A percentile compares a stretch with the other conserved stretches of the same genome.
These are phyloP conservation scores for Heterodera schachtii DNA, from an alignment of 1,140 invertebrate genomes.

Conservation along the genomic window DNA sequence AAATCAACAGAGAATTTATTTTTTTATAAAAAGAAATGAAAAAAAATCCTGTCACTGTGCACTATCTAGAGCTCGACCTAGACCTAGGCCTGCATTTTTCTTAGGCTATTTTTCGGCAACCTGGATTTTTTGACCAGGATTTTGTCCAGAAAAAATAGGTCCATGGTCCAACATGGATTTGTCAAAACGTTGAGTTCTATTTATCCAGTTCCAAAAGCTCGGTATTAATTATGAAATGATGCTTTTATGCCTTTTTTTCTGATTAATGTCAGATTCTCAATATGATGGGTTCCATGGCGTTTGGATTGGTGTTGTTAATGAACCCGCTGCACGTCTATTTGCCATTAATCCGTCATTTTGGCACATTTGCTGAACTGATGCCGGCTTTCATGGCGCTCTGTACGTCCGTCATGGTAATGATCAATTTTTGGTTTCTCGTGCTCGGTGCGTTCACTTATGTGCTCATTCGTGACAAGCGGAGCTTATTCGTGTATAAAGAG, in stretches of 20 bases:
- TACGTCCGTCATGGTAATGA: conserved; percentile 16
- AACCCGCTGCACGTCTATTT: not conserved
- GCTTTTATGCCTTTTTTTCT: not conserved
- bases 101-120: too few relatives aligned
- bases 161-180: too few relatives aligned
- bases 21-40: too few relatives aligned
- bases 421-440: conserved; percentile 18
- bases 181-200: too few relatives aligned
- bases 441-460: conserved; percentile 22
- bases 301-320: conserved; percentile 20
- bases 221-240: too few relatives aligned
- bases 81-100: not conserved
- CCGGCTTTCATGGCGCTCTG: conserved; percentile 5
- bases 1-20: too few relatives aligned
- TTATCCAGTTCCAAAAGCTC: too few relatives aligned
- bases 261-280: conserved; percentile 16
- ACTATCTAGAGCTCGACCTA: too few relatives aligned
- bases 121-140: not conserved
- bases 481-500: conserved; percentile 4
- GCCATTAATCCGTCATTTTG: not conserved
- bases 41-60: too few relatives aligned
- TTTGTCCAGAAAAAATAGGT: not conserved
- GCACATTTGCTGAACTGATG: not conserved
- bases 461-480: conserved; percentile 27
- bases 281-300: conserved; percentile 24